Percentiles rank a stretch among this genome's conserved stretches.
phyloP scores from a whole-genome alignment of 2,888 invertebrate genomes.

The Epirrhoe tristata region DNA sequence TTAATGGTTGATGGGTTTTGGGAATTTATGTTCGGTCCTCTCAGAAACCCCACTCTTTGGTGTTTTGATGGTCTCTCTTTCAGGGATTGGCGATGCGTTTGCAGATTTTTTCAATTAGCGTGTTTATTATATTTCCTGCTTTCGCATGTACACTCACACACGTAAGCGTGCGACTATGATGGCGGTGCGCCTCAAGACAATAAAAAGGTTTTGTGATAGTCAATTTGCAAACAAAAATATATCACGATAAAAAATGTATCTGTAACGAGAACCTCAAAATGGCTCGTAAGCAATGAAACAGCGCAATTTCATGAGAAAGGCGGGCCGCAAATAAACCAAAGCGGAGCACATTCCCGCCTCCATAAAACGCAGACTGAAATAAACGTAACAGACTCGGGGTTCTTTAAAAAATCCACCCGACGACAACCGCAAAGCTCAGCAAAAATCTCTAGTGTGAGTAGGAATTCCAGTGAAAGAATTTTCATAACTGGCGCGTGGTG shows the following conservation, averaged over 20 bases:
- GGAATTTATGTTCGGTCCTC: constrained; percentile 77
- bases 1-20: constrained; percentile 83
- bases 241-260: constrained; percentile 75
- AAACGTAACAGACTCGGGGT: constrained; percentile 77
- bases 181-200: constrained; percentile 47
- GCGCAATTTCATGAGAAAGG: constrained; percentile 82
- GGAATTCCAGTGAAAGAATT: constrained; percentile 80
- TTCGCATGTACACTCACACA: neutral
- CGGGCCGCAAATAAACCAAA: constrained; percentile 82
- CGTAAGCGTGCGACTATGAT: neutral
- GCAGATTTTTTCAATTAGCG: neutral
- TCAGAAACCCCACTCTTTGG: constrained; percentile 62
- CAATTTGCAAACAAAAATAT: constrained; percentile 71
- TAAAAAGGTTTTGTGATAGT: constrained; percentile 59
- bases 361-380: constrained; percentile 81
- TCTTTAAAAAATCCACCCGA: constrained; percentile 78
- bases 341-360: constrained; percentile 80
- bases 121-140: neutral
- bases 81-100: neutral
- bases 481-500: constrained; percentile 78
- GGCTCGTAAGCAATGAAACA: constrained; percentile 82
- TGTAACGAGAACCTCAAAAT: constrained; percentile 79
- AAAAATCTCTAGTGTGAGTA: constrained; percentile 80
- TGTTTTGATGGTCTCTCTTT: constrained; percentile 53
- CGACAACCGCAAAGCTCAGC: constrained; percentile 80